A percentile compares a stretch with the other conserved stretches of the same genome.
Evolutionary conservation across 2,113 vertebrate species (phyloP).

Genomic region (Eretmochelys imbricata): DNA sequence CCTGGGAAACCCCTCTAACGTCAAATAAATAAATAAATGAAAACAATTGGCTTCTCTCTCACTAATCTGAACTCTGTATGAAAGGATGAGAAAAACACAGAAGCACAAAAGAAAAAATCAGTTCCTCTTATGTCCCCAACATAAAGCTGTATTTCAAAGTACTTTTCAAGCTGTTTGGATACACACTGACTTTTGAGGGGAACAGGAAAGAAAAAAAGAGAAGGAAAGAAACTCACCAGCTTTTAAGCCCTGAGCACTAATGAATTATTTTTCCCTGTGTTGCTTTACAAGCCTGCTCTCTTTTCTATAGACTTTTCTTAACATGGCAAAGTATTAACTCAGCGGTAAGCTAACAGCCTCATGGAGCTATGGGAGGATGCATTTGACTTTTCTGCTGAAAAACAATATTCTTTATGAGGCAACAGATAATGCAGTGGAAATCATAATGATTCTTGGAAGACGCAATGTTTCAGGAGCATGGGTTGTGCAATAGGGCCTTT

Average conservation of each 20-base stretch:
- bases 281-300: constrained; percentile 45
- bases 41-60: constrained; percentile 31
- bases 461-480: constrained; percentile 9
- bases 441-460: constrained; percentile 58
- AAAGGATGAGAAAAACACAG: constrained; percentile 56
- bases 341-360: constrained; percentile 73
- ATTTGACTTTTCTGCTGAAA: constrained; percentile 74
- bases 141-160: constrained; percentile 73
- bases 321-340: constrained; percentile 71
- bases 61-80: constrained; percentile 7
- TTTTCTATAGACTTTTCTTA: constrained; percentile 60
- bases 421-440: constrained; percentile 33
- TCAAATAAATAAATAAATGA: background rate
- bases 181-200: constrained; percentile 69
- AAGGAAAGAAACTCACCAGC: constrained; percentile 42
- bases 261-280: constrained; percentile 35
- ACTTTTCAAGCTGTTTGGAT: constrained; percentile 75
- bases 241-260: constrained; percentile 57
- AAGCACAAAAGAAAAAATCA: constrained; percentile 67
- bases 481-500: background rate
- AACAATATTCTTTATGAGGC: constrained; percentile 44
- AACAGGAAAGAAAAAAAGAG: constrained; percentile 61
- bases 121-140: constrained; percentile 67
- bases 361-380: constrained; percentile 62
- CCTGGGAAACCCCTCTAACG: constrained; percentile 13